These are phyloP conservation scores for Enteromius unitaeniatus DNA, from an alignment of 2,797 vertebrate genomes.

Conservation along the genomic window DNA sequence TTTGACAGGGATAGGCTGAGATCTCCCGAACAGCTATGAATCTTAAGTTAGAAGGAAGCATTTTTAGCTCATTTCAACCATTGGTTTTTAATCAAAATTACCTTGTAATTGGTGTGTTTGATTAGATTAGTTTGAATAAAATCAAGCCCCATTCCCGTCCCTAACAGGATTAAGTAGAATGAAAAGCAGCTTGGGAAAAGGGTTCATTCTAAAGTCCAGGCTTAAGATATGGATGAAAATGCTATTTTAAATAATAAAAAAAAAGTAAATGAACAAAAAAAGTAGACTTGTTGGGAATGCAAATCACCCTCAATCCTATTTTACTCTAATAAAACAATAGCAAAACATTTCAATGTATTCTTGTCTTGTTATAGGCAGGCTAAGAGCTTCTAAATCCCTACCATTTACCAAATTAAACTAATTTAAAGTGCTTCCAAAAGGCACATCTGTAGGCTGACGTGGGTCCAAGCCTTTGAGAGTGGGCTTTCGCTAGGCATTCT, in stretches of 20 bases:
- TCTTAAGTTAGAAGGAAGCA: constrained; percentile 59
- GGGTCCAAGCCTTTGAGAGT: constrained; percentile 87
- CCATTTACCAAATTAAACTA: constrained; percentile 99
- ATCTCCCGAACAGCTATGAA: constrained; percentile 51
- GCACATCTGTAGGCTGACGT: constrained; percentile 97
- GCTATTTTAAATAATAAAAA: constrained; percentile 63
- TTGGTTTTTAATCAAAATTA: constrained; percentile 78
- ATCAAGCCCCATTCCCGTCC: constrained; percentile 64
- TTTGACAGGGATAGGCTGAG: constrained; percentile 47
- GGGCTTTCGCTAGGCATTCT: constrained; percentile 86
- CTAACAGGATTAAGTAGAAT: constrained; percentile 72
- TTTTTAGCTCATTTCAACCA: constrained; percentile 66
- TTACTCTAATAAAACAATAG: constrained; percentile 88
- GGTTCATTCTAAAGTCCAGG: constrained; percentile 66
- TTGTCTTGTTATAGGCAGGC: constrained; percentile 89
- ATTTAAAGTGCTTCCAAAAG: constrained; percentile 98
- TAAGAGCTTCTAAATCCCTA: constrained; percentile 96
- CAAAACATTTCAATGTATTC: constrained; percentile 96
- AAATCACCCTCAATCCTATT: constrained; percentile 86
- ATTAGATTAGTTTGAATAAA: constrained; percentile 77
- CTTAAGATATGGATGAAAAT: constrained; percentile 66
- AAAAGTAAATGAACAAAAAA: constrained; percentile 54
- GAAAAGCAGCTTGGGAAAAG: constrained; percentile 65
- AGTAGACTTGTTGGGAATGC: constrained; percentile 85
- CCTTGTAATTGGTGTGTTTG: constrained; percentile 75